Conservation (phyloP, 2,113 vertebrate species). For the Mustelus asterias region DNA sequence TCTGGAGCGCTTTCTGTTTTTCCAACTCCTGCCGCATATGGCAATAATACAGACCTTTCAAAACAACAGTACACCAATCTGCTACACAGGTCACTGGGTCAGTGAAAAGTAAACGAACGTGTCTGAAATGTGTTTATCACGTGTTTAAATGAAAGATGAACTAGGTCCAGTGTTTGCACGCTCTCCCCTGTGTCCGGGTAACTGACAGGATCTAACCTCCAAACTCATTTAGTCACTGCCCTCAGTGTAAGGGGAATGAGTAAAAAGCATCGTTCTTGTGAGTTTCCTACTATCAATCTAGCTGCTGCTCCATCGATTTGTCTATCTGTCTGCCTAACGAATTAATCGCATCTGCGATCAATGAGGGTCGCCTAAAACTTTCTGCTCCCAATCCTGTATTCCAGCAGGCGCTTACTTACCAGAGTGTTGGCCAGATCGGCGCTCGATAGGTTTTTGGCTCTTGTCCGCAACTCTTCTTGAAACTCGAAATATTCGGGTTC, state of each 20-base stretch:
- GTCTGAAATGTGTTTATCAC: not conserved
- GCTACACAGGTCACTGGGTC: not conserved
- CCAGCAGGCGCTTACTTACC: constrained; percentile 62
- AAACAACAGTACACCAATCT: not conserved
- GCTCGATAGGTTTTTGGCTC: constrained; percentile 74
- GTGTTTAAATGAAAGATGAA: not conserved
- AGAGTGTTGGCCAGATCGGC: constrained; percentile 77
- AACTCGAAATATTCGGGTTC: constrained; percentile 81
- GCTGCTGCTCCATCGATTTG: not conserved
- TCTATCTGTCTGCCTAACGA: not conserved
- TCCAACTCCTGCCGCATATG: too few relatives aligned
- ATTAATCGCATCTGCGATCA: not conserved
- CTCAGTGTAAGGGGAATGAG: not conserved
- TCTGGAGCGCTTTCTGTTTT: not conserved
- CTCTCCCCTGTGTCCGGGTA: not conserved
- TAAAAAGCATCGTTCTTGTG: not conserved
- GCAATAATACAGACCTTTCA: not conserved
- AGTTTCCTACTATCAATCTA: not conserved
- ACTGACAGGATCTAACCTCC: not conserved
- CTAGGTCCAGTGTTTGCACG: too few relatives aligned
- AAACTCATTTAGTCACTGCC: not conserved
- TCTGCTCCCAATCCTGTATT: not conserved
- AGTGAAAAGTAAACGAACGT: not conserved
- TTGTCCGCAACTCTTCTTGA: constrained; percentile 73
- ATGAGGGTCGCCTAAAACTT: too few relatives aligned